phyloP scores from a whole-genome alignment of 2,797 vertebrate genomes.

The Serranus cabrilla region DNA sequence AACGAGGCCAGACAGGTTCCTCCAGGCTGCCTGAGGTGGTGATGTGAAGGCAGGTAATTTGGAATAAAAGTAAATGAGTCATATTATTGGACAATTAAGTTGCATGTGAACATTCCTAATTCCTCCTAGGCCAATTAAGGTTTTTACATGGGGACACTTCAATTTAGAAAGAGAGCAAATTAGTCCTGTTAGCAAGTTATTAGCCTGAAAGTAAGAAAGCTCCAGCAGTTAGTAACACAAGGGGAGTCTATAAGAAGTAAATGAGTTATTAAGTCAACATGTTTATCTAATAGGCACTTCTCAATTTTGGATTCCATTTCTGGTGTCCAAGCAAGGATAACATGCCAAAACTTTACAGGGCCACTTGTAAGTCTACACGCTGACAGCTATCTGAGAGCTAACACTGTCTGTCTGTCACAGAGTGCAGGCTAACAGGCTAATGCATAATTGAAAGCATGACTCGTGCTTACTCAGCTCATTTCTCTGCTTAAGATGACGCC shows the following conservation, averaged over 20 bases:
- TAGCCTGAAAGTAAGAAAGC: conserved; percentile 37
- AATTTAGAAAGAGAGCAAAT: conserved; percentile 62
- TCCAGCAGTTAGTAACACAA: not conserved
- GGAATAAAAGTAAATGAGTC: conserved; percentile 67
- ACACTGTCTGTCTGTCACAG: conserved; percentile 53
- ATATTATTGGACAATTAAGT: conserved; percentile 62
- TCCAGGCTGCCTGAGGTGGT: conserved; percentile 38
- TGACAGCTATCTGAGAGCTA: conserved; percentile 58
- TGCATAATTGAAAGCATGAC: conserved; percentile 78
- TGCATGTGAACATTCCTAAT: conserved; percentile 60
- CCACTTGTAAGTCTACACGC: conserved; percentile 47
- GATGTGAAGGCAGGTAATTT: conserved; percentile 62
- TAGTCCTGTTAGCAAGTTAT: conserved; percentile 51
- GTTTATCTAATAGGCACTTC: not conserved
- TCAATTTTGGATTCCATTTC: conserved; percentile 4
- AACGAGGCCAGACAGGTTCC: conserved; percentile 48
- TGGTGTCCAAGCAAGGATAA: conserved; percentile 17
- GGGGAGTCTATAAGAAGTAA: not conserved
- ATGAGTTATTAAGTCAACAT: conserved; percentile 9
- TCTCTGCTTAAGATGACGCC: conserved; percentile 53
- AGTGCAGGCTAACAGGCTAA: conserved; percentile 48
- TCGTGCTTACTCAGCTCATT: conserved; percentile 75
- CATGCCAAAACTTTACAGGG: conserved; percentile 24
- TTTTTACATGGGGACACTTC: conserved; percentile 57
- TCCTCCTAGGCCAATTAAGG: conserved; percentile 60